These are phyloP conservation scores for Oreochromis tanganicae DNA, from an alignment of 2,113 vertebrate genomes.

Conservation along the genomic window DNA sequence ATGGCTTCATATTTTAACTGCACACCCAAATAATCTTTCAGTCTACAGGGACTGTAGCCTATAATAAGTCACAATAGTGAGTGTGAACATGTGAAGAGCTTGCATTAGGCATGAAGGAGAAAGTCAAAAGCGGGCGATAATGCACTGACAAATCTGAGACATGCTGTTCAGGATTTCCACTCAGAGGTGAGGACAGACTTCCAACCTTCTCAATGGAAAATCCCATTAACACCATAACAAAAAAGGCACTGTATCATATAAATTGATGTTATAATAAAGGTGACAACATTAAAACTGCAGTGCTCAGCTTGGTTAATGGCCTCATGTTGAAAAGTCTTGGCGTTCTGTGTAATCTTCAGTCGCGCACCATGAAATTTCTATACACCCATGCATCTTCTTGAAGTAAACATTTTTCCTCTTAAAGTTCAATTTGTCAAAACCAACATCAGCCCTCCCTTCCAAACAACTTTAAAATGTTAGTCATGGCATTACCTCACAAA, in stretches of 20 bases:
- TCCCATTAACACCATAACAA: conserved; percentile 12
- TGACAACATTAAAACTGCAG: neutral
- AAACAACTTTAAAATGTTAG: neutral
- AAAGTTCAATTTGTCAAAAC: neutral
- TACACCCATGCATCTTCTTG: neutral
- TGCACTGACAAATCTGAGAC: conserved; percentile 55
- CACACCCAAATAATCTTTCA: neutral
- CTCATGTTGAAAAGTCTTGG: neutral
- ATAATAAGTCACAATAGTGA: neutral
- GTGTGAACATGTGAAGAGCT: conserved; percentile 9
- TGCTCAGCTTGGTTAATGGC: neutral
- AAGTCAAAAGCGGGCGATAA: neutral
- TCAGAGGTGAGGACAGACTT: conserved; percentile 34
- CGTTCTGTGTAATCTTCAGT: neutral
- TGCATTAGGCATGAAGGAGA: conserved; percentile 1
- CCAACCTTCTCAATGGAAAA: conserved; percentile 38
- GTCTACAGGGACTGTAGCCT: neutral
- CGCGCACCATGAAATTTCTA: neutral
- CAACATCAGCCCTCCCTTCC: neutral
- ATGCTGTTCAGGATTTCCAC: conserved; percentile 36
- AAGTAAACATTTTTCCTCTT: neutral
- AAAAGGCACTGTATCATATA: neutral
- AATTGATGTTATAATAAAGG: neutral
- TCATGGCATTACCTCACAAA: conserved; percentile 8
- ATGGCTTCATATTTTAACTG: neutral